Percentiles rank a stretch among this genome's conserved stretches.
Conservation (phyloP, 2,888 invertebrate species). For the Dysmachus trigonus region DNA sequence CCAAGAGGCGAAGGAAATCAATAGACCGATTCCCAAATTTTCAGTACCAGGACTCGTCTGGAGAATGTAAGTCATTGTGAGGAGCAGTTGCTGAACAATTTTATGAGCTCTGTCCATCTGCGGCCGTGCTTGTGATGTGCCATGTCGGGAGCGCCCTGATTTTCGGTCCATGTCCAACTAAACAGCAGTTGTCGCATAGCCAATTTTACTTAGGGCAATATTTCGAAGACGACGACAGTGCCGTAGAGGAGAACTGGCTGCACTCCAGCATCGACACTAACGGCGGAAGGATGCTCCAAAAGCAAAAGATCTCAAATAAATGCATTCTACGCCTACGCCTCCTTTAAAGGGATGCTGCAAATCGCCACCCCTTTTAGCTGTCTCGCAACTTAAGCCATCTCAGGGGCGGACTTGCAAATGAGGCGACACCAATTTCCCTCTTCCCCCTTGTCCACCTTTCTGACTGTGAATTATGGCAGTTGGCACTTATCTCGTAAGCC, state of each 20-base stretch:
- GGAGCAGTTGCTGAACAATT: background rate
- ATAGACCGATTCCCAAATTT: background rate
- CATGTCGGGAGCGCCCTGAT: background rate
- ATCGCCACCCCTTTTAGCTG: background rate
- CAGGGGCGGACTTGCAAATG: background rate
- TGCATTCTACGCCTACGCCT: background rate
- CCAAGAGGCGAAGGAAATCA: background rate
- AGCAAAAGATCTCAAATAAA: background rate
- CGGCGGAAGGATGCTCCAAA: background rate
- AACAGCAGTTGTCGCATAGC: background rate
- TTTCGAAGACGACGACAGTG: background rate
- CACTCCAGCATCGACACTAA: too few relatives aligned
- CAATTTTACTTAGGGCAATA: background rate
- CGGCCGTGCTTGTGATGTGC: background rate
- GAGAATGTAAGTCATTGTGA: background rate
- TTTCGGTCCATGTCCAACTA: background rate
- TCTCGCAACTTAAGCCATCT: background rate
- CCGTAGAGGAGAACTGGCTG: background rate
- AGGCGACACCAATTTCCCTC: background rate
- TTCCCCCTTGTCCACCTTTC: too few relatives aligned
- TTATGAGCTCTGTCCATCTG: constrained; percentile 1
- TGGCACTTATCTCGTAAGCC: constrained; percentile 35
- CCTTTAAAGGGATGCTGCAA: background rate
- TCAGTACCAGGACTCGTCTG: background rate
- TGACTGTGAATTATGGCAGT: constrained; percentile 11